Percentiles rank a stretch among this genome's conserved stretches.
phyloP scores from a whole-genome alignment of 1,140 invertebrate genomes.

The Belonocnema kinseyi region DNA sequence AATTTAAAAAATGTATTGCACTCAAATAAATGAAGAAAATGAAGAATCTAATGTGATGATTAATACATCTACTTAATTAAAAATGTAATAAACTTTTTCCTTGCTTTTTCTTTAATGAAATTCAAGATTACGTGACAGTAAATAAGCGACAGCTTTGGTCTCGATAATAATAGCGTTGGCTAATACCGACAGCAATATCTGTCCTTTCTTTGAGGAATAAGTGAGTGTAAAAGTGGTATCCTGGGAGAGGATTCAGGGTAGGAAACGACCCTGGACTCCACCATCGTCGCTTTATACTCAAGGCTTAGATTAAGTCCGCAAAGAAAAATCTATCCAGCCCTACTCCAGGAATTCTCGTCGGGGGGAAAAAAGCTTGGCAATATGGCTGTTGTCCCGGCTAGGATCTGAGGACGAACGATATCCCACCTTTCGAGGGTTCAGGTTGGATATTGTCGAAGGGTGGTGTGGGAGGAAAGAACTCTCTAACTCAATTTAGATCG shows the following conservation, averaged over 20 bases:
- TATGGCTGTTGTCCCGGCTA: constrained; percentile 68
- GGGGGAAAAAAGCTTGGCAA: constrained; percentile 57
- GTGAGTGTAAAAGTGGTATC: constrained; percentile 35
- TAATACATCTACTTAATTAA: no score
- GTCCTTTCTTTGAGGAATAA: neutral
- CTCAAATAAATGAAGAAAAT: no score
- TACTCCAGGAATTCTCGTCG: constrained; percentile 27
- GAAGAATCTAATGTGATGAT: no score
- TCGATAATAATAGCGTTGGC: neutral
- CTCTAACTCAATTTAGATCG: constrained; percentile 76
- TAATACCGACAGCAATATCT: constrained; percentile 6
- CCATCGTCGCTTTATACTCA: constrained; percentile 69
- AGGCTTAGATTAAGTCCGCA: constrained; percentile 73
- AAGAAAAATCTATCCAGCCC: constrained; percentile 72
- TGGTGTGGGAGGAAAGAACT: constrained; percentile 49
- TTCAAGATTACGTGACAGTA: neutral
- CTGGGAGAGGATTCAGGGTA: constrained; percentile 39
- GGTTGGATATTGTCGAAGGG: constrained; percentile 55
- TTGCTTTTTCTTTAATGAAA: neutral
- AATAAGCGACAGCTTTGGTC: neutral
- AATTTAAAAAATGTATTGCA: no score
- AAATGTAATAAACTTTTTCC: no score
- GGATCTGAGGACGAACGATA: constrained; percentile 62
- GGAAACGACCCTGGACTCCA: constrained; percentile 47
- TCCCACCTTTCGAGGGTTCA: constrained; percentile 48